These are phyloP conservation scores for Darevskia mixta DNA, from an alignment of 2,797 vertebrate genomes.

Conservation along the genomic window DNA sequence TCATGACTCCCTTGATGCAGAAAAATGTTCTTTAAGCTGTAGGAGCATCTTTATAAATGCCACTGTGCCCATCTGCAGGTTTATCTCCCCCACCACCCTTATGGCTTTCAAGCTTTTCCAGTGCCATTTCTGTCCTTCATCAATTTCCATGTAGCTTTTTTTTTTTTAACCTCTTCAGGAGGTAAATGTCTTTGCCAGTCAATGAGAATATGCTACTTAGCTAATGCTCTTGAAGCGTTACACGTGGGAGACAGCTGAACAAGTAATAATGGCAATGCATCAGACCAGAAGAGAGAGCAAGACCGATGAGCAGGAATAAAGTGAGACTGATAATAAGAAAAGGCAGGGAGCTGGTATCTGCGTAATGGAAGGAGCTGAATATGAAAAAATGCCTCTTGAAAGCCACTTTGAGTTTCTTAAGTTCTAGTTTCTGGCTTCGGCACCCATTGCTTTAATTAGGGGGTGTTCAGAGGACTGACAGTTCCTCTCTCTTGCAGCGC, in stretches of 20 bases:
- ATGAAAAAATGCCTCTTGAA: conserved; percentile 26
- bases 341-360: conserved; percentile 3
- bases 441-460: neutral
- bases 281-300: conserved; percentile 50
- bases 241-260: conserved; percentile 8
- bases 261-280: conserved; percentile 44
- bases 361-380: conserved; percentile 25
- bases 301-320: conserved; percentile 34
- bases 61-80: conserved; percentile 17
- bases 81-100: neutral
- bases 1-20: conserved; percentile 18
- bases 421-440: neutral
- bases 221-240: conserved; percentile 48
- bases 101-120: neutral
- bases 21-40: conserved; percentile 24
- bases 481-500: neutral
- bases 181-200: conserved; percentile 31
- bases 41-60: conserved; percentile 28
- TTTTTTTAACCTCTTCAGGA: neutral
- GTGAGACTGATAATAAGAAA: conserved; percentile 36
- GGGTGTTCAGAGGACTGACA: neutral
- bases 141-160: conserved; percentile 39
- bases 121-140: conserved; percentile 45
- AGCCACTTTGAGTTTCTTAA: neutral
- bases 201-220: conserved; percentile 42